These are phyloP conservation scores for Manis javanica DNA, from an alignment of 2,797 vertebrate genomes.

Conservation along the genomic window DNA sequence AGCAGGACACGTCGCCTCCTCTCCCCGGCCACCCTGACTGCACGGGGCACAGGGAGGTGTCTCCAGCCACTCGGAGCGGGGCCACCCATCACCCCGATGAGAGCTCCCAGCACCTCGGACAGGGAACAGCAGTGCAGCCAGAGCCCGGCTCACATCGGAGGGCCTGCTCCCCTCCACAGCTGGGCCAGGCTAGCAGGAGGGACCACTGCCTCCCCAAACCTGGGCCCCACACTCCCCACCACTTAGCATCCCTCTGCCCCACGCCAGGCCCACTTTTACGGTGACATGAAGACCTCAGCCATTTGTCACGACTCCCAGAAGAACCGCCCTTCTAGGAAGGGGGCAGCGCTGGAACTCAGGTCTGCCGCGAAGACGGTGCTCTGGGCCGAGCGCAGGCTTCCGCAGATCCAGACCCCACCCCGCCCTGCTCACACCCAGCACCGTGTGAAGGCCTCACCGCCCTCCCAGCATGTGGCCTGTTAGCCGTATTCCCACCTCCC, in stretches of 20 bases:
- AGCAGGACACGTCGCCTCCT: background rate
- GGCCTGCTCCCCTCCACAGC: rapidly evolving
- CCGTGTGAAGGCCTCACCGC: too few relatives aligned
- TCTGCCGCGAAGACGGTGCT: too few relatives aligned
- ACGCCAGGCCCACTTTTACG: background rate
- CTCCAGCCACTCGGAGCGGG: background rate
- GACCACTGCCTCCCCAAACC: background rate
- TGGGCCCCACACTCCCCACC: background rate
- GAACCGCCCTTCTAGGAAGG: too few relatives aligned
- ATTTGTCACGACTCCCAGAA: too few relatives aligned
- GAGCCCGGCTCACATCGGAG: too few relatives aligned
- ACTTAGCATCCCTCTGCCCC: background rate
- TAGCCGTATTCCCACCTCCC: background rate
- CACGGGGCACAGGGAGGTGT: background rate
- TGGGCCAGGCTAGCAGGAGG: background rate
- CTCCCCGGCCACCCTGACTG: background rate
- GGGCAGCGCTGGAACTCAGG: too few relatives aligned
- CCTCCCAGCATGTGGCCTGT: rapidly evolving
- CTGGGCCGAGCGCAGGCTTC: too few relatives aligned
- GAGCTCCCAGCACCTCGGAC: background rate
- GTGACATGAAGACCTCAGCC: background rate
- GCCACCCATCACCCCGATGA: background rate
- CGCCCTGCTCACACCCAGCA: too few relatives aligned
- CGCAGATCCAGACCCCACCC: too few relatives aligned
- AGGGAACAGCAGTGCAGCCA: background rate